Conservation (phyloP, 2,888 invertebrate species). For the Diarsia brunnea region DNA sequence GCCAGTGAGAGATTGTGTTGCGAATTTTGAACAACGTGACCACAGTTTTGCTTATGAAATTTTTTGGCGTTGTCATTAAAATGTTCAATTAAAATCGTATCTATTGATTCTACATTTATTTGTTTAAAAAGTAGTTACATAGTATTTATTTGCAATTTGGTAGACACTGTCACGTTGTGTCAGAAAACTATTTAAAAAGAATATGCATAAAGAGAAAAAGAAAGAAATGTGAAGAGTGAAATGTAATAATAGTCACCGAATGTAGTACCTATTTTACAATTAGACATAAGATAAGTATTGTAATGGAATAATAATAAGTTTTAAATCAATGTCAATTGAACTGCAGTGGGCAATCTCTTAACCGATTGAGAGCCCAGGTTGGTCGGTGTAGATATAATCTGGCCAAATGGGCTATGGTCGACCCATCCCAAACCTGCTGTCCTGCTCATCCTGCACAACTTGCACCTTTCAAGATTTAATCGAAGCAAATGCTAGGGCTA, state of each 20-base stretch:
- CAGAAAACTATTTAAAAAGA: background rate
- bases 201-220: background rate
- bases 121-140: background rate
- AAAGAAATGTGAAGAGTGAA: no score
- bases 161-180: background rate
- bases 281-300: background rate
- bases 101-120: background rate
- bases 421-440: no score
- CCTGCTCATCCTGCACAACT: no score
- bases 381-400: no score
- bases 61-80: background rate
- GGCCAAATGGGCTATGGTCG: no score
- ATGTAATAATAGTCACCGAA: slow-evolving; percentile 13
- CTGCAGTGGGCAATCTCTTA: no score
- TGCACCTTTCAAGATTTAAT: no score
- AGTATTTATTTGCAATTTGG: no score
- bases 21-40: slow-evolving; percentile 13
- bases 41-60: background rate
- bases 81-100: background rate
- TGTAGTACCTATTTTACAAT: slow-evolving; percentile 18
- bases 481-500: no score
- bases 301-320: slow-evolving; percentile 7
- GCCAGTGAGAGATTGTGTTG: background rate
- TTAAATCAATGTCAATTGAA: background rate
- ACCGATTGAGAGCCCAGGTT: no score